Evolutionary conservation across 2,888 invertebrate species (phyloP).

Genomic region (Onthophagus sagittarius): DNA sequence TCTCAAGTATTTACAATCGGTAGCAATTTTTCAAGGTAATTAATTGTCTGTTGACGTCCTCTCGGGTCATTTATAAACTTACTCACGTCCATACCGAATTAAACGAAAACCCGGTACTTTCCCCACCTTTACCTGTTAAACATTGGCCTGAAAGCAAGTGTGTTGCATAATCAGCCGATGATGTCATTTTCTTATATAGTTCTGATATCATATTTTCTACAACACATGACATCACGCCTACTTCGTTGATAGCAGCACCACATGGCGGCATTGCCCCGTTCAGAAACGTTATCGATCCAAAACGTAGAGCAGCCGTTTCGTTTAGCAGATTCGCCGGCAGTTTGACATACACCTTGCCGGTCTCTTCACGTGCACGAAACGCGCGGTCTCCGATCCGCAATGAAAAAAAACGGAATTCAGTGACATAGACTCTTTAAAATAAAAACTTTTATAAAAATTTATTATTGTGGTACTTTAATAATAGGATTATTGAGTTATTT

Average conservation of each 20-base stretch:
- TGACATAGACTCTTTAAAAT: not conserved
- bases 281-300: not conserved
- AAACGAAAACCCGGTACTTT: not conserved
- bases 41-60: too few relatives aligned
- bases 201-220: slow-evolving; percentile 27
- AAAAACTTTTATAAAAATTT: too few relatives aligned
- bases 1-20: too few relatives aligned
- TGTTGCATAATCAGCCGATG: slow-evolving; percentile 19
- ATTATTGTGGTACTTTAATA: too few relatives aligned
- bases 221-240: slow-evolving; percentile 22
- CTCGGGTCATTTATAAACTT: not conserved
- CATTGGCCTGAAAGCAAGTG: not conserved
- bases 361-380: not conserved
- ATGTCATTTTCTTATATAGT: slow-evolving; percentile 29
- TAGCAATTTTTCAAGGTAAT: not conserved
- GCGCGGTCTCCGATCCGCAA: not conserved
- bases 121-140: not conserved
- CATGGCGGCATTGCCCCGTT: not conserved
- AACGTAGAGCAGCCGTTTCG: not conserved
- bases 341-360: not conserved
- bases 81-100: not conserved
- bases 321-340: slow-evolving; percentile 12
- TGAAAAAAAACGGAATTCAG: not conserved
- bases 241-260: not conserved
- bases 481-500: too few relatives aligned